A percentile compares a stretch with the other conserved stretches of the same genome.
Evolutionary conservation across 2,797 vertebrate genomes (phyloP).

Genomic region (Poecile montanus): DNA sequence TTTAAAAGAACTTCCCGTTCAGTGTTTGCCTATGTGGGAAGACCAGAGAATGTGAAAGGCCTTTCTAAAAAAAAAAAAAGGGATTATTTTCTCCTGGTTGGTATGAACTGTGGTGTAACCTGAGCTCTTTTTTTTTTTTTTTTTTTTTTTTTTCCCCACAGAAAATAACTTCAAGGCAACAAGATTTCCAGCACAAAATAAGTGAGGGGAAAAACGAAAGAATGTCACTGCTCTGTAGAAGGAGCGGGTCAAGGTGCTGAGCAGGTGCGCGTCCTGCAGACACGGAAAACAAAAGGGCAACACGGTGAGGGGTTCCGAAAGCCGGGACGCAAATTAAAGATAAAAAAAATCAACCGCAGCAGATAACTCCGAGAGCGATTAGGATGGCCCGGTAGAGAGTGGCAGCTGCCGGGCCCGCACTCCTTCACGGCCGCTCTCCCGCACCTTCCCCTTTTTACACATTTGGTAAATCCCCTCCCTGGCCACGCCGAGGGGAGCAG

Average conservation of each 20-base stretch:
- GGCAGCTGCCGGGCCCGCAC: not conserved
- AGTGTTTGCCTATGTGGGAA: not conserved
- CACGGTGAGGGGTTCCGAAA: too few relatives aligned
- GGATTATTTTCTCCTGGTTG: not conserved
- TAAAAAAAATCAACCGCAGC: not conserved
- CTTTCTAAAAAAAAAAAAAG: not conserved
- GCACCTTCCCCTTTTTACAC: not conserved
- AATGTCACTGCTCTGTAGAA: not conserved
- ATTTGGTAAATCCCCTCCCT: not conserved
- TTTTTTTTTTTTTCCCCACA: not conserved
- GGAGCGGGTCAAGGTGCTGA: not conserved
- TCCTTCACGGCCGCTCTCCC: not conserved
- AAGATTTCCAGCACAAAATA: not conserved
- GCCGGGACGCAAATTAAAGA: not conserved
- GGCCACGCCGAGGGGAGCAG: too few relatives aligned
- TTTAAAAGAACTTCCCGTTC: not conserved
- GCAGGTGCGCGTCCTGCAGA: not conserved
- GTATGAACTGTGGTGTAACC: too few relatives aligned
- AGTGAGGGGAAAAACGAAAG: rapidly evolving
- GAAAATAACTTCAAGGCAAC: not conserved
- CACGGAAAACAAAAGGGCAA: not conserved
- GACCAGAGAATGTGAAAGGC: not conserved
- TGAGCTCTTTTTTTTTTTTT: not conserved
- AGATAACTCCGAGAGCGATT: not conserved
- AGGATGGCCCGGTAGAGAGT: not conserved